Base-by-base conservation (phyloP, 2,888 invertebrate genomes). In the Troides helena region DNA sequence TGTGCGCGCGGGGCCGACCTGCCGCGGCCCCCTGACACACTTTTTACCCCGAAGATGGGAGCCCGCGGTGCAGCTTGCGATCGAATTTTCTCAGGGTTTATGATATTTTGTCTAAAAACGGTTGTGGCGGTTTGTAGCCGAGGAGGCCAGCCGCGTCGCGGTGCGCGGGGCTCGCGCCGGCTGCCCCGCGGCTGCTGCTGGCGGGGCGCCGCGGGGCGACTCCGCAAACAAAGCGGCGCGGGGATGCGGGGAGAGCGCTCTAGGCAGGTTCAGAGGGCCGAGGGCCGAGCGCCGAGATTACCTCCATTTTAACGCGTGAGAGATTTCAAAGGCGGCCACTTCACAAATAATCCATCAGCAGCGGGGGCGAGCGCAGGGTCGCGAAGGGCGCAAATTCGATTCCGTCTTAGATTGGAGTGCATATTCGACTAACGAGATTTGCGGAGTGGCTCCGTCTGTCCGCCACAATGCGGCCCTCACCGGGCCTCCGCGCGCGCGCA, bases 301-400 rank as follows among this genome's bases (percentile, higher is more conserved):
- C 90, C 91, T 91, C 87, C 92, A 85, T 91, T 92, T 92, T 92
- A 91, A 90, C 92, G 92, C 91, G 88, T 86, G 89, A 91, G 88
- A 89, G 89, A 87, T 89, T 91, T 91, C 87, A 90, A 90, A 91
- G 90, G 89, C 86, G 83, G 76, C 78, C 81, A 82, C 85, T 88
- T 87, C 90, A 89, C 92, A 88, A 90, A 90, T 90, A 91, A 90
- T 90, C 88, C 88, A 89, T 90, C 90, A 89, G 87, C 85, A 85
- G 86, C 84, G 87, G 84, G 85, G 84, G 84, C 68, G 77, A 76
- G 78, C 78, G 69, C 68, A 66, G 72, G 72, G 73, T 57, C 67
- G 78, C 74, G 75, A 76, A 75, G 80, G 81, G 80, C 81, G 84
- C 85, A 86, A 88, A 90, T 89, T 89, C 87, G 84, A 90, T 90